Evolutionary conservation across 2,888 invertebrate species (phyloP).

Genomic region (Phorcus lineatus): DNA sequence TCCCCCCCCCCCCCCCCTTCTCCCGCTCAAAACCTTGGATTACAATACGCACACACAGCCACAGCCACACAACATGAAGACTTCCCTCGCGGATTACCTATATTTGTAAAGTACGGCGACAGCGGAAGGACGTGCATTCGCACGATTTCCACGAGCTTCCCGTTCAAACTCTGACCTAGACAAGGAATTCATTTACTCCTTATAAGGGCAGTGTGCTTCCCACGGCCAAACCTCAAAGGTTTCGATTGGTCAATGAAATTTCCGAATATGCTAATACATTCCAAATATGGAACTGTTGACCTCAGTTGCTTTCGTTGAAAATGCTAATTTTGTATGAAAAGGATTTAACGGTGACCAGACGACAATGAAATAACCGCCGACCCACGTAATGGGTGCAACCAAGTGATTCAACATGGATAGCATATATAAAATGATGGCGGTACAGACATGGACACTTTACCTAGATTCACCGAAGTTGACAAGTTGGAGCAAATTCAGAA

Average conservation of each 20-base stretch:
- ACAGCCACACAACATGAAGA: background rate
- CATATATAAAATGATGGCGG: background rate
- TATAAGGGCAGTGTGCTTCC: background rate
- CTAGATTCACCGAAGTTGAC: too few species aligned
- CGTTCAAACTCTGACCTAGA: background rate
- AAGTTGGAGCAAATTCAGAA: too few species aligned
- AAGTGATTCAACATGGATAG: background rate
- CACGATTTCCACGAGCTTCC: conserved; percentile 3
- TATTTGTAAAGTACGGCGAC: conserved; percentile 9
- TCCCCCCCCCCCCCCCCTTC: too few species aligned
- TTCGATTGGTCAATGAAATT: background rate
- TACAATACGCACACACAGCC: background rate
- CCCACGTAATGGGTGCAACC: conserved; percentile 24
- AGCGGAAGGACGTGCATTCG: conserved; percentile 7
- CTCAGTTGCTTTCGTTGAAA: background rate
- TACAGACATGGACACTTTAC: background rate
- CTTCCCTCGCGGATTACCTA: background rate
- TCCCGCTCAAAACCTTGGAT: background rate
- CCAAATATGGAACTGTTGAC: background rate
- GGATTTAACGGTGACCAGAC: background rate
- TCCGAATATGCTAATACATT: background rate
- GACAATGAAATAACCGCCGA: background rate
- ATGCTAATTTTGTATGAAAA: background rate
- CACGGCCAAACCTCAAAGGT: background rate
- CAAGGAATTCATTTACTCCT: background rate